Percentiles rank a stretch among this genome's conserved stretches.
phyloP scores from a whole-genome alignment of 2,888 invertebrate species.

The Oegoconia quadripuncta region DNA sequence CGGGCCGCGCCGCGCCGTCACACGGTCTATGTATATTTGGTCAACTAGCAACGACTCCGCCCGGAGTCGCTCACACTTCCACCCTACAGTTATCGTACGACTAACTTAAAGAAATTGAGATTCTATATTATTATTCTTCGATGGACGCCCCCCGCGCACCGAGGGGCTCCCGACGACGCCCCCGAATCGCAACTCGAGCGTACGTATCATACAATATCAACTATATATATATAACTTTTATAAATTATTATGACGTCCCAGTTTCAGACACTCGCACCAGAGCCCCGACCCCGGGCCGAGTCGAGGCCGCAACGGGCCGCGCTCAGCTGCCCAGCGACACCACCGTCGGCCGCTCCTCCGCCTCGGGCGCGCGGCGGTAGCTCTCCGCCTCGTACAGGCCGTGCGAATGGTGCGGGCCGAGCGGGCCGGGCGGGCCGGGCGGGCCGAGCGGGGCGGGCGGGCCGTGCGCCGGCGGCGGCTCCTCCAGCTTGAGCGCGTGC shows the following conservation, averaged over 20 bases:
- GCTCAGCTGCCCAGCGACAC: slow-evolving; percentile 74
- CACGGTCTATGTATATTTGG: slow-evolving; percentile 34
- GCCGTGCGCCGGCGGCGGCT: slow-evolving; percentile 51
- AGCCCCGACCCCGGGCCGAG: not conserved
- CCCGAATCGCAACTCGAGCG: not conserved
- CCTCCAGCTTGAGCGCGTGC: slow-evolving; percentile 58
- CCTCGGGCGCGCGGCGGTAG: slow-evolving; percentile 41
- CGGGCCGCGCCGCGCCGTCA: slow-evolving; percentile 3
- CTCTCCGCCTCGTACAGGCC: slow-evolving; percentile 42
- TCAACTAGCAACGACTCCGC: slow-evolving; percentile 44
- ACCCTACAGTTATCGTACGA: slow-evolving; percentile 21
- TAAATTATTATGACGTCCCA: slow-evolving; percentile 11
- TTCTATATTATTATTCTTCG: slow-evolving; percentile 38
- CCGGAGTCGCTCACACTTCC: slow-evolving; percentile 25
- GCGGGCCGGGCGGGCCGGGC: slow-evolving; percentile 26
- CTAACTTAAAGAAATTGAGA: slow-evolving; percentile 54
- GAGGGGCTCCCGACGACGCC: slow-evolving; percentile 4
- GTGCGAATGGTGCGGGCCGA: slow-evolving; percentile 21
- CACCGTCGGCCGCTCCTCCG: slow-evolving; percentile 67
- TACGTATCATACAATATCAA: slow-evolving; percentile 4
- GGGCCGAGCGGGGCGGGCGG: slow-evolving; percentile 35
- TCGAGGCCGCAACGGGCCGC: slow-evolving; percentile 9
- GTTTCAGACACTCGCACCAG: not conserved
- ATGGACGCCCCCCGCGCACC: slow-evolving; percentile 8
- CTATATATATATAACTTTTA: not conserved